Base-by-base conservation (phyloP, 2,797 vertebrate genomes). In the Betta splendens region DNA sequence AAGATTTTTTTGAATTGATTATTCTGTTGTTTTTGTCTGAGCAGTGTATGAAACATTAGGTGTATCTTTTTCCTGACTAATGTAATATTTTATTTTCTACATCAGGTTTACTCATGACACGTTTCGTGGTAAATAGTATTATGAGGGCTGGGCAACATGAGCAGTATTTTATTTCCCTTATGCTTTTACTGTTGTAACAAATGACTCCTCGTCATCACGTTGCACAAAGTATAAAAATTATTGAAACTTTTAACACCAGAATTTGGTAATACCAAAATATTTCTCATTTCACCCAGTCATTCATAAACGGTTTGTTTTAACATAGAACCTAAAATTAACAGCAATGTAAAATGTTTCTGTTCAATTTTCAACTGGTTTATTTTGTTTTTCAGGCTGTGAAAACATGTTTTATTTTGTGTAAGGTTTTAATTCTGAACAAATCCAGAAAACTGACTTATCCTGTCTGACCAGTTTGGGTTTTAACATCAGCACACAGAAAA, bases 321-420 rank as follows among this genome's bases (percentile, higher is more conserved):
- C 38, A 7, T 31, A 64, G 9, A 11, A 20, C n/a, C 12, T 37
- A n/a, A 35, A 5, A 37, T 38, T 37, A 12, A 49, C 4, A 9
- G 17, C 12, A 28, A 45, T 61, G 47, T 62, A 20, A 43, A 22
- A 33, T 51, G 21, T 47, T 65, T 49, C 35, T 12, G 60, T 38
- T 38, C 9, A 9, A 46, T 78, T 83, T 77, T 52, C n/a, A n/a
- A 80, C 62, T 23, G 53, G 56, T 75, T 68, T 47, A 10, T 72
- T 83, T 77, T 76, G 9, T 76, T 72, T 78, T 77, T 76, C 64
- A 74, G 75, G 69, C 8, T 60, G 49, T 64, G 9, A 53, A 38
- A 63, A 39, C n/a, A n/a, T n/a, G n/a, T n/a, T n/a, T n/a, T n/a
- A n/a, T 69, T 72, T 46, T 82, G 69, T 86, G 69, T 67, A 45